These are phyloP conservation scores for Eciton burchellii DNA, from an alignment of 1,140 invertebrate genomes.

Conservation along the genomic window DNA sequence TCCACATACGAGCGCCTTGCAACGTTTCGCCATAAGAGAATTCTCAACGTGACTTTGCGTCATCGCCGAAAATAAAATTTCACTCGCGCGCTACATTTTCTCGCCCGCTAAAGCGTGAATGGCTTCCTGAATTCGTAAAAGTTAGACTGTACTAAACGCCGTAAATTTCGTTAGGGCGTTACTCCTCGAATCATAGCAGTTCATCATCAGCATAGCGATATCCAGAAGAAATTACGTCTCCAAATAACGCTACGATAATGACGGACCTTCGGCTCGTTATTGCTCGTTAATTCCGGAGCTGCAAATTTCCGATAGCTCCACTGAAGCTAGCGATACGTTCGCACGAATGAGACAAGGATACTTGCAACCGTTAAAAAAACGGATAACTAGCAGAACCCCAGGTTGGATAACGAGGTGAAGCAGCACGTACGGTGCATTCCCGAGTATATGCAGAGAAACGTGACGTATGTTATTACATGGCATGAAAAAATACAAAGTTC, in stretches of 20 bases:
- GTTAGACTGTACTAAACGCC: no score
- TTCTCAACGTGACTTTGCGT: slow-evolving; percentile 12
- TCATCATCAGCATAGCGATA: neutral
- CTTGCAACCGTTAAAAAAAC: slow-evolving; percentile 4
- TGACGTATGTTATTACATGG: slow-evolving; percentile 25
- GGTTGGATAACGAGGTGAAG: slow-evolving; percentile 16
- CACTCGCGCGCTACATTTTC: neutral
- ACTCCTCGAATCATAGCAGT: no score
- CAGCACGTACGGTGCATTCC: neutral
- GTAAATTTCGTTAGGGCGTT: no score
- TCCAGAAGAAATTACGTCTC: neutral
- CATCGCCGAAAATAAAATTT: slow-evolving; percentile 45
- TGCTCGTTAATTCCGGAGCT: neutral
- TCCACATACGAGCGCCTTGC: slow-evolving; percentile 22
- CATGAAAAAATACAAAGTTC: slow-evolving; percentile 34
- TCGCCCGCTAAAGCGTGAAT: neutral
- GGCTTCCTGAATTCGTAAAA: no score
- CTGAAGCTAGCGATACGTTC: neutral
- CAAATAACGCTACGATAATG: neutral
- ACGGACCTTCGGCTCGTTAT: neutral
- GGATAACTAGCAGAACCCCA: neutral
- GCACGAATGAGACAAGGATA: neutral
- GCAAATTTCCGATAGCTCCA: neutral
- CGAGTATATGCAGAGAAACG: slow-evolving; percentile 22
- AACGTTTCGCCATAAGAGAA: slow-evolving; percentile 10